A percentile compares a stretch with the other conserved stretches of the same genome.
These are phyloP conservation scores for Oscheius myriophilus DNA, from an alignment of 2,888 invertebrate species.

Conservation along the genomic window DNA sequence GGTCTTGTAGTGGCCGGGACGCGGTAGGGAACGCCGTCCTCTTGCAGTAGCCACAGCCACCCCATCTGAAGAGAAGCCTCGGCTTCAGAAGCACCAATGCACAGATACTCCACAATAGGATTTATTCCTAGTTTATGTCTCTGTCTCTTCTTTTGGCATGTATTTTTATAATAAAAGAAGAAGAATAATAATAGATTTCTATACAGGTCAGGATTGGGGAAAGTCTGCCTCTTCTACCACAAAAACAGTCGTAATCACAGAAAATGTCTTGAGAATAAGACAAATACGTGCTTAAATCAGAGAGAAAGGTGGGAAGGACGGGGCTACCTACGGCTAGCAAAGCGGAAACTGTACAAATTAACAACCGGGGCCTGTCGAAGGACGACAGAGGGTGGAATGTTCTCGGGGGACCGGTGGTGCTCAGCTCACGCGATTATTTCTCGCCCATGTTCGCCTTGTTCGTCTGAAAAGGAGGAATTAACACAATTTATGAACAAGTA, in stretches of 20 bases:
- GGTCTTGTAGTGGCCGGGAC: slow-evolving; percentile 7
- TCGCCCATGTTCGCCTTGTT: slow-evolving; percentile 61
- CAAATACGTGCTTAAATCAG: slow-evolving; percentile 4
- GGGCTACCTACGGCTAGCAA: background rate
- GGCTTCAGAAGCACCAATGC: background rate
- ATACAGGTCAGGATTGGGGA: background rate
- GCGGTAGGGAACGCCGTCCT: slow-evolving; percentile 19
- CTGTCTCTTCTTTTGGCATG: background rate
- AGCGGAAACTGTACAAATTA: slow-evolving; percentile 22
- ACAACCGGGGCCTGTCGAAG: slow-evolving; percentile 19
- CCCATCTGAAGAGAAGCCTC: background rate
- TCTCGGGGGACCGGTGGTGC: background rate
- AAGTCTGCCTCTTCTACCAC: slow-evolving; percentile 8
- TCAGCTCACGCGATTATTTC: slow-evolving; percentile 31
- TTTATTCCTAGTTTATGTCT: slow-evolving; percentile 20
- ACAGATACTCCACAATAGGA: slow-evolving; percentile 12
- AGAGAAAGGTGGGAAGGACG: slow-evolving; percentile 1
- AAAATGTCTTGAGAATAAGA: slow-evolving; percentile 13
- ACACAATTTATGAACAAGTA: background rate
- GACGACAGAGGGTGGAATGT: slow-evolving; percentile 27
- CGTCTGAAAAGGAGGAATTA: slow-evolving; percentile 42
- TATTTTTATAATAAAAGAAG: background rate
- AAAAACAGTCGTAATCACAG: slow-evolving; percentile 20
- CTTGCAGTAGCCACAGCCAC: slow-evolving; percentile 24
- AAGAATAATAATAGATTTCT: background rate